Conservation (phyloP, 37 sponge, comb jelly and placozoan species). For the Theonella swinhoei region DNA sequence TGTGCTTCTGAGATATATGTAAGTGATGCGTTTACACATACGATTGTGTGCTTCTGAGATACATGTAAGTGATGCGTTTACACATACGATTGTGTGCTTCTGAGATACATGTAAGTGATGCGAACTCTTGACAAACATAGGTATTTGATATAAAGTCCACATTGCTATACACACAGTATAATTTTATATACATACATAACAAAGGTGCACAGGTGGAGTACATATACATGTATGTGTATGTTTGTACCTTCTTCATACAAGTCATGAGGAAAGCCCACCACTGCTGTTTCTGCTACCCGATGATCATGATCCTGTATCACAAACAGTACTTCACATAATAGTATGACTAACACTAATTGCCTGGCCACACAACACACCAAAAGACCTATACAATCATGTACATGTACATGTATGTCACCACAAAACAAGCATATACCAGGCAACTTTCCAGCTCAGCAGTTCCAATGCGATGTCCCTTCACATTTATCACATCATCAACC, state of each 20-base stretch:
- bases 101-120: no score
- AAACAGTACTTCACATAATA: background rate
- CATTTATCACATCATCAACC: conserved; percentile 97
- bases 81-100: no score
- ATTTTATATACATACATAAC: background rate
- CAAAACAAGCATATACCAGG: conserved; percentile 67
- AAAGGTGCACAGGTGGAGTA: background rate
- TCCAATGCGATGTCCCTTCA: conserved; percentile 93
- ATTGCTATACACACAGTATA: background rate
- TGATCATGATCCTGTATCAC: conserved; percentile 63
- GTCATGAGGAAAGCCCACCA: conserved; percentile 75
- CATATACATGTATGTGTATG: background rate
- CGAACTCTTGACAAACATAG: background rate
- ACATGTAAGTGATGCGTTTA: no score
- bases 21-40: no score
- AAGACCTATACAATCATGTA: no score
- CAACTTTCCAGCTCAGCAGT: conserved; percentile 98
- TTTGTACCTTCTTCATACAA: conserved; percentile 63
- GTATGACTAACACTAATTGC: no score
- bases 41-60: no score
- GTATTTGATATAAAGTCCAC: background rate
- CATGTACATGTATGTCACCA: no score
- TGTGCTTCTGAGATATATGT: no score
- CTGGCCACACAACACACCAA: no score
- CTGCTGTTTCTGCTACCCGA: conserved; percentile 91